Evolutionary conservation across 2,797 vertebrate species (phyloP).

Genomic region (Tenualosa ilisha): DNA sequence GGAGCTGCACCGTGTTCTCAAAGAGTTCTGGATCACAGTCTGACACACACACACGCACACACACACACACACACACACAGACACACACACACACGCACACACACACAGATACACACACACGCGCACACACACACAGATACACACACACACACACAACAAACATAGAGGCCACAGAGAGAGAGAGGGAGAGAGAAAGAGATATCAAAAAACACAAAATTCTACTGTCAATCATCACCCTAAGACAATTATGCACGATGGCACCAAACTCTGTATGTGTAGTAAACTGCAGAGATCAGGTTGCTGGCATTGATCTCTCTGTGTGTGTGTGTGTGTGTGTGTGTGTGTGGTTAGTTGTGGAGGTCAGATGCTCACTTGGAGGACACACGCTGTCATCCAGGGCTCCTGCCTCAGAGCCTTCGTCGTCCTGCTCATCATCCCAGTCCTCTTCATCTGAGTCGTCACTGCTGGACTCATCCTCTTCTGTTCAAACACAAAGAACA

Average conservation of each 20-base stretch:
- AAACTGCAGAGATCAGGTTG: background rate
- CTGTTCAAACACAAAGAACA: conserved; percentile 58
- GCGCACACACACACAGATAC: conserved; percentile 14
- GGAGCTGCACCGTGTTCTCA: conserved; percentile 78
- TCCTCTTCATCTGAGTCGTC: conserved; percentile 67
- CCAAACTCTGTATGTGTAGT: background rate
- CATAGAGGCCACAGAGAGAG: background rate
- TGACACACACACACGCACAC: conserved; percentile 56
- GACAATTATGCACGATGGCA: background rate
- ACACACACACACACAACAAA: background rate
- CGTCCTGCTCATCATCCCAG: conserved; percentile 71
- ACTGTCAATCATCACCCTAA: background rate
- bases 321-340: background rate
- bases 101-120: conserved; percentile 2
- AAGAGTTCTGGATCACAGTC: conserved; percentile 82
- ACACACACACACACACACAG: conserved; percentile 26
- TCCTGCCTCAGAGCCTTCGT: conserved; percentile 68
- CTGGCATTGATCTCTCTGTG: background rate
- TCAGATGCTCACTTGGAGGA: conserved; percentile 75
- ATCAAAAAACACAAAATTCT: background rate
- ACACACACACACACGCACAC: conserved; percentile 11
- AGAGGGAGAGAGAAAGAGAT: too few species aligned
- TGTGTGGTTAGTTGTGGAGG: background rate
- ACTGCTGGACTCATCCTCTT: conserved; percentile 76
- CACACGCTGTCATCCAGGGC: conserved; percentile 76